A percentile compares a stretch with the other conserved stretches of the same genome.
Conservation (phyloP, 2,888 invertebrate genomes). For the Yponomeuta malinellus region DNA sequence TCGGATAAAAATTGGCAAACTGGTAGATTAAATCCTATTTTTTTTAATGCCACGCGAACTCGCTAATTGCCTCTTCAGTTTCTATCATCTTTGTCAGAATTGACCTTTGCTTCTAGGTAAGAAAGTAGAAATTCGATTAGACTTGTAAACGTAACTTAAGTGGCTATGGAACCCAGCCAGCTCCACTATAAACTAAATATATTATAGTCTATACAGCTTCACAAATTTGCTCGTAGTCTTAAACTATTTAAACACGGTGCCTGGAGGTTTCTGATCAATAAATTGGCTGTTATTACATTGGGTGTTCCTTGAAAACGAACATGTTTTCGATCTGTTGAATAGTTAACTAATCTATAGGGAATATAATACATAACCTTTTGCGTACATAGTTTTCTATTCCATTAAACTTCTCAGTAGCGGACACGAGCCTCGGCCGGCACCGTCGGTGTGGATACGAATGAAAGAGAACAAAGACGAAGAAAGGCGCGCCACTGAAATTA, state of each 20-base stretch:
- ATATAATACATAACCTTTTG: background rate
- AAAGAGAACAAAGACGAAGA: no score
- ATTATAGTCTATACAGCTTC: background rate
- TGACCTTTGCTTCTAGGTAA: background rate
- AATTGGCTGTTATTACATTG: background rate
- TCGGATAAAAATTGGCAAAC: no score
- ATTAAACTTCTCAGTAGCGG: no score
- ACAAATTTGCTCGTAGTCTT: background rate
- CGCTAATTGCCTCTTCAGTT: no score
- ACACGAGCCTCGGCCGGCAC: no score
- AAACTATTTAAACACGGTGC: slow-evolving; percentile 6
- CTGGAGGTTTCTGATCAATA: slow-evolving; percentile 18
- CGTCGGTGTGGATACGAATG: no score
- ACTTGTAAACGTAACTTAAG: background rate
- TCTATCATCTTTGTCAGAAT: background rate
- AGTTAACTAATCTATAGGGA: background rate
- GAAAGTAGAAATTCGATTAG: background rate
- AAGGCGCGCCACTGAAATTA: no score
- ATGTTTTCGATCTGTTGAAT: background rate
- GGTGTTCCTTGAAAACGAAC: background rate
- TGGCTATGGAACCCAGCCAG: background rate
- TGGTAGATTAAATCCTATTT: no score
- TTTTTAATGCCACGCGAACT: no score
- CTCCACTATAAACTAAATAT: background rate
- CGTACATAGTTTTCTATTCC: background rate